phyloP scores from a whole-genome alignment of 2,888 invertebrate genomes.

The Thymelicus lineola region DNA sequence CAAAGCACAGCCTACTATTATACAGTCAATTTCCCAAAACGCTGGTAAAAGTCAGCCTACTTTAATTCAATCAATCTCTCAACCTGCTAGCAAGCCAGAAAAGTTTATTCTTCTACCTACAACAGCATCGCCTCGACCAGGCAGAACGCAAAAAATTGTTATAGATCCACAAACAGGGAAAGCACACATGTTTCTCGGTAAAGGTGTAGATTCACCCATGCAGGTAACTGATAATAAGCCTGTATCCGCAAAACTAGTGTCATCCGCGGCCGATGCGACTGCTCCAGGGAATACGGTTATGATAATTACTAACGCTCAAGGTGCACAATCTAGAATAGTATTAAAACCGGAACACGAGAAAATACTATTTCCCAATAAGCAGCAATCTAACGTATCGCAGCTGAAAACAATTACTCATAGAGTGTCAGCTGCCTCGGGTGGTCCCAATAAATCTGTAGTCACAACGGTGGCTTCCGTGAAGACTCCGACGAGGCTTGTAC shows the following conservation, averaged over 20 bases:
- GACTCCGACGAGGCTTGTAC: slow-evolving; percentile 67
- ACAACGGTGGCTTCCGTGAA: slow-evolving; percentile 55
- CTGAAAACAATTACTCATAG: slow-evolving; percentile 71
- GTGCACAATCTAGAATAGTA: slow-evolving; percentile 85
- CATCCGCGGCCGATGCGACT: slow-evolving; percentile 62
- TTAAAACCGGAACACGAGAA: slow-evolving; percentile 87
- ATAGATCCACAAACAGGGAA: slow-evolving; percentile 79
- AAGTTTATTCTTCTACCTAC: slow-evolving; percentile 78
- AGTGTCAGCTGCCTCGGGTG: slow-evolving; percentile 57
- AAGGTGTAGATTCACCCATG: slow-evolving; percentile 58
- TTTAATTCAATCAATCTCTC: slow-evolving; percentile 62
- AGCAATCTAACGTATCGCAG: slow-evolving; percentile 69
- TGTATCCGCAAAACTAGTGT: slow-evolving; percentile 72
- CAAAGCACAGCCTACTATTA: slow-evolving; percentile 47
- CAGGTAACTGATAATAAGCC: slow-evolving; percentile 63
- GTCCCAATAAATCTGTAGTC: slow-evolving; percentile 58
- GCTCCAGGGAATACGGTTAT: slow-evolving; percentile 84
- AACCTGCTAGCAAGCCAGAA: slow-evolving; percentile 62
- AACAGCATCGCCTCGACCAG: slow-evolving; percentile 64
- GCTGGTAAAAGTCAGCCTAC: slow-evolving; percentile 55
- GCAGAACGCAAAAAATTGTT: slow-evolving; percentile 77
- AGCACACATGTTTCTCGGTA: slow-evolving; percentile 73
- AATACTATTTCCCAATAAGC: slow-evolving; percentile 83
- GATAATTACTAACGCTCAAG: slow-evolving; percentile 87
- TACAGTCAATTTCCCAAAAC: slow-evolving; percentile 57